phyloP scores from a whole-genome alignment of 2,888 invertebrate genomes.

The Hecatera dysodea region DNA sequence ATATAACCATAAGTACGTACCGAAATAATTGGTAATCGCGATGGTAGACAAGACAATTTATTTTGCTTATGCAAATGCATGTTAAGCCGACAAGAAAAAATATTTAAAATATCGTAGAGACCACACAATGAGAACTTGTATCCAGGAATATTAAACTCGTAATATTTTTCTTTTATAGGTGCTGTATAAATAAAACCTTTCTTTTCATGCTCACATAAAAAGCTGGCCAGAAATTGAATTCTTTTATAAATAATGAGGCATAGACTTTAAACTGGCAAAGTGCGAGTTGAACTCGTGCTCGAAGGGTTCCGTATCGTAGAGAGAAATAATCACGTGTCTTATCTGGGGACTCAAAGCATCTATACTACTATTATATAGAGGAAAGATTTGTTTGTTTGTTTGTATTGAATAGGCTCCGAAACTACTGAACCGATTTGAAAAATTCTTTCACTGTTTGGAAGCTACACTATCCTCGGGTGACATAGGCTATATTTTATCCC shows the following conservation, averaged over 20 bases:
- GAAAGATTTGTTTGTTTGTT: too few relatives aligned
- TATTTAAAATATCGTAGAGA: slow-evolving; percentile 2
- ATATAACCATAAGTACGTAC: not conserved
- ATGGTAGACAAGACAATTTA: not conserved
- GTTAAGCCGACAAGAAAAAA: slow-evolving; percentile 4
- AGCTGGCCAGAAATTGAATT: not conserved
- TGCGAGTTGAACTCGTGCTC: too few relatives aligned
- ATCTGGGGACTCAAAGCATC: too few relatives aligned
- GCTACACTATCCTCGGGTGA: too few relatives aligned
- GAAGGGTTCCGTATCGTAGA: too few relatives aligned
- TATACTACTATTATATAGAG: too few relatives aligned
- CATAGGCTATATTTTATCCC: too few relatives aligned
- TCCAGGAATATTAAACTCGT: slow-evolving; percentile 9
- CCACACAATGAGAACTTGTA: slow-evolving; percentile 21
- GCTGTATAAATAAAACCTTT: slow-evolving; percentile 1
- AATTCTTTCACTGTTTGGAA: too few relatives aligned
- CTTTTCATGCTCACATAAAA: not conserved
- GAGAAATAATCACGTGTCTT: too few relatives aligned
- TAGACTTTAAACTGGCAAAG: not conserved
- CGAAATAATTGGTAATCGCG: not conserved
- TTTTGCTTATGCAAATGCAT: slow-evolving; percentile 9
- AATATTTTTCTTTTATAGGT: slow-evolving; percentile 27
- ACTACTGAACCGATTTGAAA: too few relatives aligned
- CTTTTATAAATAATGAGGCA: not conserved
- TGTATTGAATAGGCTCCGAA: too few relatives aligned